These are phyloP conservation scores for Ciconia maguari DNA, from an alignment of 2,113 vertebrate genomes.

Conservation along the genomic window DNA sequence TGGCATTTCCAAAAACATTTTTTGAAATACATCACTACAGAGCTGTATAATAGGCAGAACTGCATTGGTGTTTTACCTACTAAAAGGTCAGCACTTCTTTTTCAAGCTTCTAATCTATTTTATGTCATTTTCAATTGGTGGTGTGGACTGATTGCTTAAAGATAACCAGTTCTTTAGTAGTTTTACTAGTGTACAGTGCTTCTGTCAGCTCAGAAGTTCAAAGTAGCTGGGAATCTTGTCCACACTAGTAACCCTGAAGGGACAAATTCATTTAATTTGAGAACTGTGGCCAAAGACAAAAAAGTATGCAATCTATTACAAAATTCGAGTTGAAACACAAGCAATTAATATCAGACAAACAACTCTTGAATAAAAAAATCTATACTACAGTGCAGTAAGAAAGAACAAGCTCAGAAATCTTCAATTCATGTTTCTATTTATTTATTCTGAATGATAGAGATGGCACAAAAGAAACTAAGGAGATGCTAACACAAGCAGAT, in stretches of 20 bases:
- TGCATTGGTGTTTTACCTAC: constrained; percentile 13
- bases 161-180: not conserved
- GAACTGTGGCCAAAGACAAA: not conserved
- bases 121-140: not conserved
- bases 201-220: not conserved
- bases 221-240: not conserved
- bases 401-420: not conserved
- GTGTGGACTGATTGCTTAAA: constrained; percentile 8
- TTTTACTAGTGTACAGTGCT: not conserved
- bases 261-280: not conserved
- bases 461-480: not conserved
- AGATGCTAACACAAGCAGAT: not conserved
- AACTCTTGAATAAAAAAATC: not conserved
- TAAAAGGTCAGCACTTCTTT: constrained; percentile 56
- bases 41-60: not conserved
- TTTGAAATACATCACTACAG: constrained; percentile 35
- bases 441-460: not conserved
- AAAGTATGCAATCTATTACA: not conserved
- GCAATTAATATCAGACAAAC: not conserved
- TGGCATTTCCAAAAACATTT: constrained; percentile 56
- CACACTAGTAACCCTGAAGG: not conserved
- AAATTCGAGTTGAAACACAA: not conserved
- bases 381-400: not conserved
- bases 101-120: constrained; percentile 46
- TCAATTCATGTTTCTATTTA: not conserved